Base-by-base conservation (phyloP, 2,113 vertebrate genomes). In the Eptesicus fuscus region DNA sequence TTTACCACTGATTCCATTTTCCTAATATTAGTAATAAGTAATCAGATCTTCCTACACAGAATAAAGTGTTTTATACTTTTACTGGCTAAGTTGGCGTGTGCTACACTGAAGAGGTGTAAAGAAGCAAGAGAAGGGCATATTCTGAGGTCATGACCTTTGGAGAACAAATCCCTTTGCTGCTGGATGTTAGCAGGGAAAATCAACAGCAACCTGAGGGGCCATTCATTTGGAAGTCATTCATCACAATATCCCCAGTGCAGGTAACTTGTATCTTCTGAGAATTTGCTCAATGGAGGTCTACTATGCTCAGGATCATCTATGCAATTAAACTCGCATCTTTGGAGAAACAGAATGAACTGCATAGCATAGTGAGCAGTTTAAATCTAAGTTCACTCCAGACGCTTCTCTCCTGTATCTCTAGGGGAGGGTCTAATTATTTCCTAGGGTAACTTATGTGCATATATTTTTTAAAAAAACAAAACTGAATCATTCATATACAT, bases 141-240 rank as follows among this genome's bases (percentile, higher is more conserved):
- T 88, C 49, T 93, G 83, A 65, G 77, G 65, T 85, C 37, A 78
- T 65, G 32, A 70, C n/a, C 44, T 82, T 71, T 78, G n/a, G 18
- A 86, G 93, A 67, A 78, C 7, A 42, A 84, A 93, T 35, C 28
- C 67, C 35, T 91, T 47, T 53, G 51, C 28, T 63, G 32, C 53
- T 77, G 10, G n/a, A 67, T 42, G n/a, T 77, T 82, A 22, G 28
- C 37, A 76, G 67, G 20, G 13, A 86, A 89, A 86, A 90, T 28
- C 51, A 89, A 82, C 40, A 74, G 63, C 32, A 95, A 83, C 40
- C 23, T 79, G 20, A 65, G 30, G 5, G 37, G 40, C 3, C 35
- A 56, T 83, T 94, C 47, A 80, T 59, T 83, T 95, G 53, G 37
- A 95, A 90, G 71, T 76, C 94, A 65, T 51, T 91, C 78, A 88